Evolutionary conservation across 2,113 vertebrate genomes (phyloP).

Genomic region (Neogale vison): DNA sequence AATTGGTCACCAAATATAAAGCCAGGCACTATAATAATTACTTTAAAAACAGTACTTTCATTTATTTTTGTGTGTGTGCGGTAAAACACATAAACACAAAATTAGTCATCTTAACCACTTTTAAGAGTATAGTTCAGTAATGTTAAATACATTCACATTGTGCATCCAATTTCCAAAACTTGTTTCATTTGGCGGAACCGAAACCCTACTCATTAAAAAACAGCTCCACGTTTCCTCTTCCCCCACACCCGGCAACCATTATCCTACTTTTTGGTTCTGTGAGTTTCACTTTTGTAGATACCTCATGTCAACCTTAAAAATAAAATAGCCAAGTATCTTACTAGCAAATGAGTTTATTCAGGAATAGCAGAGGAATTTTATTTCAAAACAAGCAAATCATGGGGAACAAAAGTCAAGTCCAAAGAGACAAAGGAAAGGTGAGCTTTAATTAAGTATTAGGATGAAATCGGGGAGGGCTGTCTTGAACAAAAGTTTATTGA

Average conservation of each 20-base stretch:
- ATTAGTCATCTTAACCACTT: neutral
- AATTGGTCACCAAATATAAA: neutral
- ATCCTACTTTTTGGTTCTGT: neutral
- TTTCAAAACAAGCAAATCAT: neutral
- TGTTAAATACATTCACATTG: neutral
- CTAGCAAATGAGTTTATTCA: neutral
- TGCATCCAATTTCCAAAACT: neutral
- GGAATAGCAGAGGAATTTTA: neutral
- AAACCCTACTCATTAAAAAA: neutral
- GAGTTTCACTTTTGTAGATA: neutral
- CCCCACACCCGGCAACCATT: neutral
- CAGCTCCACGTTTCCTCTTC: neutral
- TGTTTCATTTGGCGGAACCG: neutral
- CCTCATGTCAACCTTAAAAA: neutral
- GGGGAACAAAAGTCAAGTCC: neutral
- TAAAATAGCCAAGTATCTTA: neutral
- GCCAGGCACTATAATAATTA: neutral
- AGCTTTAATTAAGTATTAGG: neutral
- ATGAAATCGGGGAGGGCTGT: neutral
- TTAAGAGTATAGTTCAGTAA: neutral
- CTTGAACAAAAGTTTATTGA: neutral
- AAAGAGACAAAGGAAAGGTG: neutral
- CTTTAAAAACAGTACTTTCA: neutral
- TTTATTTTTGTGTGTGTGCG: neutral
- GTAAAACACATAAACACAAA: neutral